phyloP scores from a whole-genome alignment of 2,113 vertebrate genomes.

The Nyctibius bracteatus region DNA sequence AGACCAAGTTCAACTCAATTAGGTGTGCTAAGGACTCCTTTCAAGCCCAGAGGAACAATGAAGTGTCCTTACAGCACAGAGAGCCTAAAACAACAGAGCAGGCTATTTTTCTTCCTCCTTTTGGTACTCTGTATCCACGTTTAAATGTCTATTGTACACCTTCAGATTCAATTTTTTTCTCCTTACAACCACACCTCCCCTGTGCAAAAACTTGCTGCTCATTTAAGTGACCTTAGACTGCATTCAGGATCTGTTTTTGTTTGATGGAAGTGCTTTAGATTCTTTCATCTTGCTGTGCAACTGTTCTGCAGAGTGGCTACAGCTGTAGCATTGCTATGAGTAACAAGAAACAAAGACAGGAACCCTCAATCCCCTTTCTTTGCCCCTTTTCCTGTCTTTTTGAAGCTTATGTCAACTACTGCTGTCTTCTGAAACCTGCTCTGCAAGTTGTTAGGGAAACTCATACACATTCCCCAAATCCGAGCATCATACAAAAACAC shows the following conservation, averaged over 20 bases:
- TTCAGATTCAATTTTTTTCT: background rate
- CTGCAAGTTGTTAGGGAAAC: background rate
- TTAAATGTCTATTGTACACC: accelerated
- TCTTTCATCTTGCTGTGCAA: background rate
- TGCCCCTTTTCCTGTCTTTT: background rate
- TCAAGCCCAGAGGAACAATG: background rate
- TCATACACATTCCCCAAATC: background rate
- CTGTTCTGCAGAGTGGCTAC: background rate
- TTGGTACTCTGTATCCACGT: background rate
- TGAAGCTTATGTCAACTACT: background rate
- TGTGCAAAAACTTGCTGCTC: background rate
- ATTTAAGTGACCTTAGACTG: background rate
- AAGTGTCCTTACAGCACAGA: background rate
- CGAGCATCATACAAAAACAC: background rate
- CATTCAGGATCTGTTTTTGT: background rate
- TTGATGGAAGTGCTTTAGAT: background rate
- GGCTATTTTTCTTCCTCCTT: background rate
- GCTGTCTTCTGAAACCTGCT: background rate
- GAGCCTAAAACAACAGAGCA: background rate
- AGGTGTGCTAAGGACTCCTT: background rate
- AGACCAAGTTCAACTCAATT: background rate
- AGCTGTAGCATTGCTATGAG: background rate
- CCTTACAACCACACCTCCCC: background rate
- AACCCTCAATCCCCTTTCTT: background rate
- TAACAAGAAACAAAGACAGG: background rate